A percentile compares a stretch with the other conserved stretches of the same genome.
Conservation (phyloP, 2,113 vertebrate genomes). For the Coturnix japonica region DNA sequence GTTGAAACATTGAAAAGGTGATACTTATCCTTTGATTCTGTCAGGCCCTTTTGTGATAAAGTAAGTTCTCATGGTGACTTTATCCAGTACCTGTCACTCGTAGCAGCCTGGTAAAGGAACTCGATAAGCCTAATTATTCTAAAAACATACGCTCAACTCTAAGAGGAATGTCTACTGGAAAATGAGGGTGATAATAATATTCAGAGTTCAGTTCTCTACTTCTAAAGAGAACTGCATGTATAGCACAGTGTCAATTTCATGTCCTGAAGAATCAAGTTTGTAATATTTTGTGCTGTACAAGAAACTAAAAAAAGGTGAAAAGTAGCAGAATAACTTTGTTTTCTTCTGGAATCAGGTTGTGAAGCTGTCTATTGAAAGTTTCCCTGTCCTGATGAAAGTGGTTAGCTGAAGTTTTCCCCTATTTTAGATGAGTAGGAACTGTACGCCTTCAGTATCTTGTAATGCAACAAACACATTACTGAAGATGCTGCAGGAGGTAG, state of each 20-base stretch:
- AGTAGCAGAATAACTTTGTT: neutral
- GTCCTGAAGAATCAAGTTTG: neutral
- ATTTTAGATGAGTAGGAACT: neutral
- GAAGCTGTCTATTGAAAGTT: neutral
- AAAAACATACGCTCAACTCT: neutral
- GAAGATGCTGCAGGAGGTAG: neutral
- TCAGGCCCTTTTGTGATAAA: constrained; percentile 24
- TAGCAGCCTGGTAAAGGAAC: neutral
- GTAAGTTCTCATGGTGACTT: neutral
- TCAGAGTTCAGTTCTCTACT: neutral
- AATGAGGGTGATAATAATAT: neutral
- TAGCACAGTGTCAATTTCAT: neutral
- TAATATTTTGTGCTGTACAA: neutral
- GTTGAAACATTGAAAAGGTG: neutral
- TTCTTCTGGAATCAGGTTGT: neutral
- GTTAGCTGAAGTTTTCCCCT: neutral
- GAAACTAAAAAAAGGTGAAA: neutral
- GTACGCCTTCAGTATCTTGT: neutral
- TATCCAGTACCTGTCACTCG: constrained; percentile 10
- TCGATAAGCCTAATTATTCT: neutral
- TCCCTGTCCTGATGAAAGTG: neutral
- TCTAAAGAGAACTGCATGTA: neutral
- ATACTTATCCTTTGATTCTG: constrained; percentile 8
- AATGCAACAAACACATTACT: neutral
- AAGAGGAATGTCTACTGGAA: neutral